Conservation (phyloP, 2,888 invertebrate species). For the Syritta pipiens region DNA sequence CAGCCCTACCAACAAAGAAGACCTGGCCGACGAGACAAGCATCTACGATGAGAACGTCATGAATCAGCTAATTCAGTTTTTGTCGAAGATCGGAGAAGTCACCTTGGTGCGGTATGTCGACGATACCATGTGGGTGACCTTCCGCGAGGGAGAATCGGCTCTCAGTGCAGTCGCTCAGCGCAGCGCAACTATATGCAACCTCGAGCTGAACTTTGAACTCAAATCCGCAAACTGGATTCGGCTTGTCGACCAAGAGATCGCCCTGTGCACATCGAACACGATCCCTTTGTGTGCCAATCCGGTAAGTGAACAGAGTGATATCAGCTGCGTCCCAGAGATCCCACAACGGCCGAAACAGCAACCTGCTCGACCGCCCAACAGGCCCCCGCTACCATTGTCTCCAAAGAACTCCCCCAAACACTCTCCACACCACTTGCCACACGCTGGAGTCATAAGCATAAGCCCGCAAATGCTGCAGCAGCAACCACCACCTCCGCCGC, state of each 20-base stretch:
- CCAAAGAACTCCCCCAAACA: constrained; percentile 80
- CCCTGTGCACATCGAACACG: constrained; percentile 91
- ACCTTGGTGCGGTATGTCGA: constrained; percentile 94
- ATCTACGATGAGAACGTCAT: constrained; percentile 91
- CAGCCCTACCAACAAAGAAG: constrained; percentile 80
- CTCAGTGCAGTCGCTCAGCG: constrained; percentile 84
- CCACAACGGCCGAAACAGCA: constrained; percentile 80
- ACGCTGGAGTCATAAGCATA: constrained; percentile 81
- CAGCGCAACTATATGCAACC: constrained; percentile 83
- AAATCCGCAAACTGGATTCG: constrained; percentile 93
- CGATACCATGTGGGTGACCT: constrained; percentile 94
- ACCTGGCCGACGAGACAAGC: constrained; percentile 80
- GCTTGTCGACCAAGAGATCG: constrained; percentile 90
- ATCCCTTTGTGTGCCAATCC: constrained; percentile 84
- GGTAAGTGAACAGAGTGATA: constrained; percentile 74
- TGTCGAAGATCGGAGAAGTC: constrained; percentile 92
- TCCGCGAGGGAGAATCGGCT: constrained; percentile 93
- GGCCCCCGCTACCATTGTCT: constrained; percentile 81
- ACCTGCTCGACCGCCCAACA: constrained; percentile 81
- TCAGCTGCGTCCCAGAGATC: constrained; percentile 80
- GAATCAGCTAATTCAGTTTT: constrained; percentile 87
- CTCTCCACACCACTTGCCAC: constrained; percentile 79
- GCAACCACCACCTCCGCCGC: constrained; percentile 71
- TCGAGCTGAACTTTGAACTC: constrained; percentile 85
- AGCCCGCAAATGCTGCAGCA: constrained; percentile 77